These are phyloP conservation scores for Chaetodon trifascialis DNA, from an alignment of 2,113 vertebrate species.

Conservation along the genomic window DNA sequence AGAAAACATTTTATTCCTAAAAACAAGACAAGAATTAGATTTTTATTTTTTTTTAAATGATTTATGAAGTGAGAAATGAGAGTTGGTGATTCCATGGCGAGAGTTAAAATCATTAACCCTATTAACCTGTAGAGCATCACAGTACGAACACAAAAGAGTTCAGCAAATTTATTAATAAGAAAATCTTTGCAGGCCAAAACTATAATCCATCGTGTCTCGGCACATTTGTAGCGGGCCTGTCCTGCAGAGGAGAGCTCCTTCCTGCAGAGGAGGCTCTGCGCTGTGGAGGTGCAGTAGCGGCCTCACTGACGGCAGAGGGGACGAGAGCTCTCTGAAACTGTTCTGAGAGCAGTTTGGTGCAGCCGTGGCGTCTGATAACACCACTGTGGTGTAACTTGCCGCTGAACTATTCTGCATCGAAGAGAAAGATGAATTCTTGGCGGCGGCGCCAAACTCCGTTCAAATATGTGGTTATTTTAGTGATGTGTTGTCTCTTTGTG, in stretches of 20 bases:
- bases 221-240: too few species aligned
- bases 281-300: constrained; percentile 44
- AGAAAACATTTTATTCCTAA: too few species aligned
- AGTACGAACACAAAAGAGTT: too few species aligned
- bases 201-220: too few species aligned
- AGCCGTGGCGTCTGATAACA: too few species aligned
- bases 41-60: too few species aligned
- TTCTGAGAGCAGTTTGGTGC: neutral
- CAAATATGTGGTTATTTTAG: neutral
- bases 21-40: too few species aligned
- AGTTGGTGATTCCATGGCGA: too few species aligned
- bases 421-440: accelerated
- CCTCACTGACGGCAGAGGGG: constrained; percentile 57
- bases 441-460: neutral
- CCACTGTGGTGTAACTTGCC: neutral
- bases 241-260: neutral
- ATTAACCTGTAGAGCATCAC: too few species aligned
- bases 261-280: neutral
- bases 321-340: constrained; percentile 31
- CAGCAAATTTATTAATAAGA: too few species aligned
- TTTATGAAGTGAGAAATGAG: too few species aligned
- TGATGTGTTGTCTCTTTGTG: neutral
- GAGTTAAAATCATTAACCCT: too few species aligned
- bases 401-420: neutral
- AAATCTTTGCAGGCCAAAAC: neutral